Evolutionary conservation across 2,888 invertebrate genomes (phyloP).

Genomic region (Euplexia lucipara): DNA sequence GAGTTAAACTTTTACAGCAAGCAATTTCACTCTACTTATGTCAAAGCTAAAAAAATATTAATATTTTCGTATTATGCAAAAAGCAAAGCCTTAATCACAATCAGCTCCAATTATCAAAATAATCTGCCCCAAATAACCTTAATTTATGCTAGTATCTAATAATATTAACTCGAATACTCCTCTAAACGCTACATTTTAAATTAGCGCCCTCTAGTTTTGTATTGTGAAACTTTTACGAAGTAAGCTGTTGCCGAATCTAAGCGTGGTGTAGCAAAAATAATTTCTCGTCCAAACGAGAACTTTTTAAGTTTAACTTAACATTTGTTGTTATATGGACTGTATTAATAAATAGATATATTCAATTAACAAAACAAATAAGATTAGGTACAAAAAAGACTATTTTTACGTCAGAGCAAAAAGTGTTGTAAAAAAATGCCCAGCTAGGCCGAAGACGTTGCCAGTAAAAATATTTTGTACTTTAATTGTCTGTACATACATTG

Average conservation of each 20-base stretch:
- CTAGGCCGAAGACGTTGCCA: neutral
- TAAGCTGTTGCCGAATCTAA: neutral
- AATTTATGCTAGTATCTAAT: too few relatives aligned
- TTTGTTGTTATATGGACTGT: too few relatives aligned
- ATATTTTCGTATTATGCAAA: too few relatives aligned
- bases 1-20: neutral
- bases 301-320: too few relatives aligned
- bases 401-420: too few relatives aligned
- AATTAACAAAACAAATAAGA: too few relatives aligned
- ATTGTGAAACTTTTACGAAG: neutral
- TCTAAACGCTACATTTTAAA: neutral
- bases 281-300: too few relatives aligned
- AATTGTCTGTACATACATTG: neutral
- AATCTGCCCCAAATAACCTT: neutral
- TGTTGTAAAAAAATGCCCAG: too few relatives aligned
- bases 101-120: neutral
- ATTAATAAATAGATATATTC: too few relatives aligned
- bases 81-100: neutral
- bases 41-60: too few relatives aligned
- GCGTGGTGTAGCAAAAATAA: too few relatives aligned
- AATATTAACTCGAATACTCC: too few relatives aligned
- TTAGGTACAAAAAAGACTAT: constrained; percentile 5
- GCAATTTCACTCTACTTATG: neutral
- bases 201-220: constrained; percentile 31
- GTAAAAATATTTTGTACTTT: neutral